A percentile compares a stretch with the other conserved stretches of the same genome.
Evolutionary conservation across 2,113 vertebrate species (phyloP).

Genomic region (Propithecus coquereli): DNA sequence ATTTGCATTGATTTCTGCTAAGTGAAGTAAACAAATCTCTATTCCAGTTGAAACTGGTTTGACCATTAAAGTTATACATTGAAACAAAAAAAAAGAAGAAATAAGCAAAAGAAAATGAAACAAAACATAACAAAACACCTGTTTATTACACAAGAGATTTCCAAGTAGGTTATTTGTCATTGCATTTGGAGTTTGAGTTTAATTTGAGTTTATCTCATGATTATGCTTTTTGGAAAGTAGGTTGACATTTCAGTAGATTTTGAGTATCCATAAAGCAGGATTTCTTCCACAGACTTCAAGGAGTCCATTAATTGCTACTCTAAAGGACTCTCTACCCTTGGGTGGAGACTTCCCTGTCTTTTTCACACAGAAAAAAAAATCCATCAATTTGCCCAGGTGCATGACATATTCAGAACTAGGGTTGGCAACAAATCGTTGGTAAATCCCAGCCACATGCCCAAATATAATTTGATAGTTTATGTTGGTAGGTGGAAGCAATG

Average conservation of each 20-base stretch:
- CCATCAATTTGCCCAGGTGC: background rate
- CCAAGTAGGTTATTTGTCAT: background rate
- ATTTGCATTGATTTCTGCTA: background rate
- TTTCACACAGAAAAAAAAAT: background rate
- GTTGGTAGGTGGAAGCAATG: background rate
- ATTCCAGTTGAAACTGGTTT: background rate
- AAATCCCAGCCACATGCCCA: background rate
- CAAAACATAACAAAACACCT: background rate
- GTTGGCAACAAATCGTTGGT: background rate
- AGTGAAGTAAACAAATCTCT: background rate
- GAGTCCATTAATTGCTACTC: background rate
- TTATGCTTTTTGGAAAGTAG: background rate
- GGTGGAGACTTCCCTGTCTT: background rate
- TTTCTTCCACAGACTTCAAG: background rate
- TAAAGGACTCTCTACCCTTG: background rate
- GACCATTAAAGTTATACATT: background rate
- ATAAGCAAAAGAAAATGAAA: background rate
- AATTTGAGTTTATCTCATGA: background rate
- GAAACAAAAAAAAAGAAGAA: background rate
- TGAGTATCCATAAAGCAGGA: background rate
- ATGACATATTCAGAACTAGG: background rate
- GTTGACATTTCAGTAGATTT: background rate
- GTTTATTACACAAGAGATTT: background rate
- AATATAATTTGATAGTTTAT: background rate
- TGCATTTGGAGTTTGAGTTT: slow-evolving; percentile 3